Percentiles rank a stretch among this genome's conserved stretches.
Conservation (phyloP, 2,797 vertebrate genomes). For the Karalla daura region DNA sequence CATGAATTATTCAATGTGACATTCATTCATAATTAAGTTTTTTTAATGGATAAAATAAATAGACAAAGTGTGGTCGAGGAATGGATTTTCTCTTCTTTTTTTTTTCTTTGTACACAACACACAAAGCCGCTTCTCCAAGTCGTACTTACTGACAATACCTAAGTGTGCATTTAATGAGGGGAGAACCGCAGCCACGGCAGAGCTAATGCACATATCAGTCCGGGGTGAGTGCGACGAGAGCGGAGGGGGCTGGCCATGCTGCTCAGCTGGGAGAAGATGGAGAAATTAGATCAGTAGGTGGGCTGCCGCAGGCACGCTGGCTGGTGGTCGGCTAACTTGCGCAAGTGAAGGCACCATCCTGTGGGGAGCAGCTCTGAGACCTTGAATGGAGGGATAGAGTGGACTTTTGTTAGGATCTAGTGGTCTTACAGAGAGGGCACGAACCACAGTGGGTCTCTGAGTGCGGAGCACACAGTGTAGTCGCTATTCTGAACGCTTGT, state of each 20-base stretch:
- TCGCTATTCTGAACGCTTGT: conserved; percentile 7
- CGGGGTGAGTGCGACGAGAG: conserved; percentile 27
- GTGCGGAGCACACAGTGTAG: conserved; percentile 1
- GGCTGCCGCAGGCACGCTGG: conserved; percentile 55
- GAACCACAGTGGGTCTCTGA: conserved; percentile 29
- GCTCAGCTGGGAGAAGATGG: conserved; percentile 48
- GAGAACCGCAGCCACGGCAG: conserved; percentile 14
- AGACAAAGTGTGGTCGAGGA: conserved; percentile 65
- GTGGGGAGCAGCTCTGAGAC: conserved; percentile 45
- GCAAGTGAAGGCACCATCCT: conserved; percentile 32
- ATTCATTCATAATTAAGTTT: conserved; percentile 82
- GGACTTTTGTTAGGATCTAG: conserved; percentile 53
- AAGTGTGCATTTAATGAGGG: conserved; percentile 61
- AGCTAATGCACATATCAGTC: conserved; percentile 49
- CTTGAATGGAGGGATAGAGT: conserved; percentile 42
- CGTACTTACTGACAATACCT: conserved; percentile 59
- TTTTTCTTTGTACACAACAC: too few species aligned
- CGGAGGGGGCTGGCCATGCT: conserved; percentile 37
- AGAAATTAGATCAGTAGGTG: conserved; percentile 66
- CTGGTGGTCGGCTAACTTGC: conserved; percentile 42
- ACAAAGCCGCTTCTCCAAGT: conserved; percentile 58
- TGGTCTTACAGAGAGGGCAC: conserved; percentile 36
- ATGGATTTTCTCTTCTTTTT: too few species aligned
- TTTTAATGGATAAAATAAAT: conserved; percentile 85
- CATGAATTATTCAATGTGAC: conserved; percentile 83